These are phyloP conservation scores for Ptilorrhoa leucosticta DNA, from an alignment of 2,113 vertebrate species.

Conservation along the genomic window DNA sequence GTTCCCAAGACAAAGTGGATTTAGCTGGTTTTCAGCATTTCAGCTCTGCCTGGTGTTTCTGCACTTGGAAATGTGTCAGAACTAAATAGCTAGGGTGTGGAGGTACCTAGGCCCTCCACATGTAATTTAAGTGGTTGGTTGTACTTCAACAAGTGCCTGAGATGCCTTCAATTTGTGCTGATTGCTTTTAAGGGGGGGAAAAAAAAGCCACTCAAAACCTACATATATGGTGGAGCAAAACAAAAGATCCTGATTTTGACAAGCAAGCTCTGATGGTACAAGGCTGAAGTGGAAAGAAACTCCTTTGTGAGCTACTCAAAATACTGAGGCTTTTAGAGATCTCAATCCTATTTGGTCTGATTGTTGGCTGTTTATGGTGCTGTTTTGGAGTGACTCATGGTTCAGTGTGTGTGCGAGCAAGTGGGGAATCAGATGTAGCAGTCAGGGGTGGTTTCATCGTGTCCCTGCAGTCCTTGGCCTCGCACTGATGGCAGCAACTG, in stretches of 20 bases:
- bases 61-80: neutral
- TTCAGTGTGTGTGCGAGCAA: neutral
- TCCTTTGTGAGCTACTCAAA: neutral
- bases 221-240: neutral
- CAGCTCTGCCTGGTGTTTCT: neutral
- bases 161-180: neutral
- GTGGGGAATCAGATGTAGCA: accelerated
- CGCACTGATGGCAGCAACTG: neutral
- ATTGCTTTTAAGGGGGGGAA: neutral
- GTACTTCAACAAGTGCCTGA: neutral
- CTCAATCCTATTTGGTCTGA: neutral
- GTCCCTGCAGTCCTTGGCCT: neutral
- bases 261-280: neutral
- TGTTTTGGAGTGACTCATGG: neutral
- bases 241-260: neutral
- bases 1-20: neutral
- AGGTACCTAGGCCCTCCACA: neutral
- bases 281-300: neutral
- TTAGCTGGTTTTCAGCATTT: neutral
- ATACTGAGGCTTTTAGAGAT: neutral
- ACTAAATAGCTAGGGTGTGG: neutral
- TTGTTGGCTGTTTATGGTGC: neutral
- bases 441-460: neutral
- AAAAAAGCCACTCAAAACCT: neutral
- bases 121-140: neutral